Base-by-base conservation (phyloP, 1,140 invertebrate genomes). In the Atta cephalotes region DNA sequence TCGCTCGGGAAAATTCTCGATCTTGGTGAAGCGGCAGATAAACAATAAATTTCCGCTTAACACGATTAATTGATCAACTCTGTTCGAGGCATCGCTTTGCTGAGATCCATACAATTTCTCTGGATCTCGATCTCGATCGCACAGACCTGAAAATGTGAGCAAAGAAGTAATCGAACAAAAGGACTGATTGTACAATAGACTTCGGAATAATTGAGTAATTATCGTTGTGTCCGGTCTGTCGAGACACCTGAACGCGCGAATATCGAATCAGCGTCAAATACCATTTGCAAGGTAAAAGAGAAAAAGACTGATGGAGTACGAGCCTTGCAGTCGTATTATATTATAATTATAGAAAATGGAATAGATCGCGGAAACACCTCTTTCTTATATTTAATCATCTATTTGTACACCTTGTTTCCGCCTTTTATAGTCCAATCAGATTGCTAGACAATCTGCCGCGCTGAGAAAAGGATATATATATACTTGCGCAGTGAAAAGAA, bases 41-140 rank as follows among this genome's bases (percentile, higher is more conserved):
- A 16, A 53, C n/a, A 39, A n/a, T 10, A 60, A 31, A 12, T 76
- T 62, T 63, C 10, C 10, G 31, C 45, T 79, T 66, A 66, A 79
- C 56, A 74, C 51, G 82, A 49, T 6, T 58, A 85, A 85, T 78
- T 77, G 62, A 53, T 66, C 60, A 14, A n/a, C 51, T 35, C 28
- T 51, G 3, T 62, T 35, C 21, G 31, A 39, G 7, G 14, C n/a
- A 39, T 68, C 14, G 82, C 74, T 78, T 78, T 49, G 63, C 49
- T 56, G 74, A 65, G 74, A 56, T 66, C 35, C 74, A 63, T 25
- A 35, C 56, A 56, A 51, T 63, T 63, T 28, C 28, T 60, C 49
- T 70, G 70, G 63, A 89, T 84, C 85, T 89, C 81, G 88, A 65
- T 39, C 71, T 87, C 58, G 65, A 89, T 87, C 78, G 88, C 35